Base-by-base conservation (phyloP, 2,797 vertebrate genomes). In the Allobates femoralis region DNA sequence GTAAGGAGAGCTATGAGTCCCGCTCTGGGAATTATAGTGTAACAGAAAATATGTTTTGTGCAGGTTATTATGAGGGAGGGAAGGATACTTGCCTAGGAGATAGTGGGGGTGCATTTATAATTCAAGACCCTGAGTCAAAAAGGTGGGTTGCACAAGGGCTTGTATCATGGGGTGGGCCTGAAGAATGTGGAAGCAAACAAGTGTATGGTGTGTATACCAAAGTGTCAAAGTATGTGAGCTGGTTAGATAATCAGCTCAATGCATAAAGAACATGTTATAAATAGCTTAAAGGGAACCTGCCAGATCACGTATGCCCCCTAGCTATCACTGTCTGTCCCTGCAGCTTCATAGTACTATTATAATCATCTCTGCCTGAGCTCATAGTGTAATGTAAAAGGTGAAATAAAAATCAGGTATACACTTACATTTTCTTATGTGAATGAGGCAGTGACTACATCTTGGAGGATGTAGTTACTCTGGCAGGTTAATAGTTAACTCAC, bases 201-300 rank as follows among this genome's bases (percentile, higher is more conserved):
- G 97, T 99, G 6, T 99, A 99, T 0, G 98, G 98, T 0, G 98
- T 99, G 50, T 99, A 99, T 93, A 99, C 98, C 23, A 95, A 97
- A 51, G 96, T 99, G 84, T 93, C 95, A 5, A 97, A 96, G 81
- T 99, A 98, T 0, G 92, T 96, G 60, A 91, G 92, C 83, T 99
- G 98, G 98, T 91, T 99, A 23, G 92, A 95, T 89, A 89, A 91
- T 76, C 93, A 96, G 79, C 93, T 96, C 73, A 92, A 90, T 79
- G 89, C 90, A 76, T 92, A 84, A 88, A 0, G 85, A 86, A 55
- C 5, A 8, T 14, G 34, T 18, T 55, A 67, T 23, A 8, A 46
- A 46, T 7, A 46, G 11, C 41, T n/a, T n/a, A n/a, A n/a, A n/a
- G n/a, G n/a, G n/a, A n/a, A n/a, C n/a, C n/a, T n/a, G n/a, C n/a